Evolutionary conservation across 1,140 invertebrate genomes (phyloP), one percentile per base, ranked within the genome.

Genomic region (Magallana angulata): DNA sequence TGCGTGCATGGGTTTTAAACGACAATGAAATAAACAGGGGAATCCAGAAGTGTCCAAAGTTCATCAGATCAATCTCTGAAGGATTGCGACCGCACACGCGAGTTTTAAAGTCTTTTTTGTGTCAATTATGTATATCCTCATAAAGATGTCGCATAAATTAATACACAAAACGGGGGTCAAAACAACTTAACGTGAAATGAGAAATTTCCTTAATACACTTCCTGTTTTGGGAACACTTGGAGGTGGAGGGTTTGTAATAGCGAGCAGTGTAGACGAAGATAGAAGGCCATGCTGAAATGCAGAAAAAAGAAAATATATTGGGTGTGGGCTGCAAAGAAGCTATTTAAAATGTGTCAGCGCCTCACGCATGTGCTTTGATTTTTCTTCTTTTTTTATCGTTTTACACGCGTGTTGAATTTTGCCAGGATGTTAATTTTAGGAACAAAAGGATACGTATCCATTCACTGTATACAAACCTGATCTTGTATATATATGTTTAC

Each of bases 141-240:
- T 76, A 36, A 76, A 76, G 24, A 7, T 76, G 24, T 30, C 24
- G 68, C 18, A 48, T 76, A 62, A 62, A 62, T 62, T 14, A 48
- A 0, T 48, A 48, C 36, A 48, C 36, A 62, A 62, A 12, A 62
- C 8, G 60, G 24, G 36, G 68, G 68, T 76, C 68, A 36, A 76
- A 36, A 76, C 24, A 76, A 24, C 68, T 76, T 76, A 24, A 24
- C 1, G 24, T 76, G 24, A 76, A 76, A 76, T 76, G 68, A 76
- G 68, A 76, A 76, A 76, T 76, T 76, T 76, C 68, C 68, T 76
- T 12, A 7, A 76, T 11, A 48, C 9, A 24, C 68, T 76, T 76
- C 68, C 68, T 76, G 68, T 76, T 76, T 76, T 18, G 24, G 24
- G 36, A 48, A 48, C 36, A 48, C 36, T 48, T 48, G 36, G 36